Evolutionary conservation across 2,113 vertebrate genomes (phyloP), one percentile per base, ranked within the genome.

Genomic region (Caranx ignobilis): DNA sequence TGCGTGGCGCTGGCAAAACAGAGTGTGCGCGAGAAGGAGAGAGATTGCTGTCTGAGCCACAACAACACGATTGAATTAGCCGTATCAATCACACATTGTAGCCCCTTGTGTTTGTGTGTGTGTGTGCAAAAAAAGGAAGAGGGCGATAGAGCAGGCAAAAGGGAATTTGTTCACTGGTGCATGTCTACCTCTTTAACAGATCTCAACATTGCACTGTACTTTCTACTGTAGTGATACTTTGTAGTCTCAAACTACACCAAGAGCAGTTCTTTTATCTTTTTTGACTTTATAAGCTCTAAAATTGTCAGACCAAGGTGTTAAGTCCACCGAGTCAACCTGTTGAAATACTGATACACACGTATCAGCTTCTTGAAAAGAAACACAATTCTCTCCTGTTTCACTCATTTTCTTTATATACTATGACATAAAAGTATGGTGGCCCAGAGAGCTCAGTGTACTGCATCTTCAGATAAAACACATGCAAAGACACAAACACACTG

Each of bases 51-150:
- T 69, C 89, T 71, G 59, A 69, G 67, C 15, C 66, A 59, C 50
- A 54, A 74, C 82, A 82, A 57, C 85, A 75, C 52, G 50, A 74
- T 16, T 69, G 75, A 82, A 90, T 84, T 84, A 89, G 83, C 55
- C 11, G 4, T 71, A 82, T 89, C 82, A 84, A 88, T 83, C 89
- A 87, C 72, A 57, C 37, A 21, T 13, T 52, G 66, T 12, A 8
- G 61, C 35, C 54, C 8, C 64, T 15, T 35, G 57, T 37, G 41
- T 72, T 1, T 59, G 21, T 32, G 72, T 47, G 52, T 19, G 16
- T 3, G 48, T 45, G 35, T 15, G 35, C n/a, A 55, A 7, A 15
- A 35, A n/a, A 48, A 4, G 37, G 65, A 35, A 21, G 11, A 50
- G 41, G 5, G 43, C 32, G 66, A 63, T 7, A 12, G n/a, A 69